Base-by-base conservation (phyloP, 2,888 invertebrate genomes). In the Beris morrisii region DNA sequence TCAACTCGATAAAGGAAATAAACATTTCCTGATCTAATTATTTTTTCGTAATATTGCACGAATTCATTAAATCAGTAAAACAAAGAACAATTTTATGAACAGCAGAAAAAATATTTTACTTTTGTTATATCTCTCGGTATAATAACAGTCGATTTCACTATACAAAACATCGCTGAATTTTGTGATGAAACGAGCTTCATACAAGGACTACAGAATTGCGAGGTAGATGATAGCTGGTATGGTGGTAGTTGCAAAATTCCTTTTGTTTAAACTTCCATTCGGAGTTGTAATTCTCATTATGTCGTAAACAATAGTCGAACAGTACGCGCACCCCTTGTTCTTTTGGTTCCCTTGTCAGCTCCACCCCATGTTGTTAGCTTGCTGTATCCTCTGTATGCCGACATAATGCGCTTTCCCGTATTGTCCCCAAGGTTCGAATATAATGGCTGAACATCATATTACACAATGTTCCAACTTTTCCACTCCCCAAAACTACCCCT, bases 321-420 rank as follows among this genome's bases (percentile, higher is more conserved):
- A 38, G 38, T 32, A 38, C 52, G 22, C 38, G 12, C 15, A 56
- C n/a, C 13, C 30, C 55, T n/a, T 13, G 43, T 22, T 22, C 38
- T 38, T 38, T 3, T 38, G 15, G n/a, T 7, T 32, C 55, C 32
- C 6, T n/a, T 59, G 7, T 9, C 54, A 6, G 31, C 32, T 12
- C n/a, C 22, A 32, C 32, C 38, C 43, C 52, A 52, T 50, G 61
- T 61, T 50, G 43, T 61, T 52, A 61, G 61, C 58, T 50, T 61
- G 53, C 30, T 43, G 61, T 52, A 43, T 52, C 38, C 61, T 50
- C 43, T 61, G 22, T 61, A 50, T 38, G 61, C 11, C 38, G 38
- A 50, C 15, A 61, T 61, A 61, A 61, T 61, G 61, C 61, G 61
- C 61, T 61, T 61, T 61, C 52, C 43, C 61, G 61, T 61, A 61